Percentiles rank a stretch among this genome's conserved stretches.
Evolutionary conservation across 2,888 invertebrate genomes (phyloP).

Genomic region (Bombyx huttoni): DNA sequence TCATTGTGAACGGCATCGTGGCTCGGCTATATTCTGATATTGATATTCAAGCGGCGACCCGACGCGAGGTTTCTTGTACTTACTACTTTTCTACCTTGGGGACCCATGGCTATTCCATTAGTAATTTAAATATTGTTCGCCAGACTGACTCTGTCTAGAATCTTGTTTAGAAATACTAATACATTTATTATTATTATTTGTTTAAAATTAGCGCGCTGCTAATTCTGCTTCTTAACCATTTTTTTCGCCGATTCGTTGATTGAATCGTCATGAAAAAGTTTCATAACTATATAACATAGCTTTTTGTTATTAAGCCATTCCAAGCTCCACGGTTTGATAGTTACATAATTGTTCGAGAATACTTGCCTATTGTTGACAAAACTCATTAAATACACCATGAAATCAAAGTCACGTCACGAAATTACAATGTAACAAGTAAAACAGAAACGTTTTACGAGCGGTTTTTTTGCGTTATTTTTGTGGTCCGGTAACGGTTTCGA

Average conservation of each 20-base stretch:
- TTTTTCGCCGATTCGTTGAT: neutral
- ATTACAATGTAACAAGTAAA: slow-evolving; percentile 56
- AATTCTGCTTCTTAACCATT: neutral
- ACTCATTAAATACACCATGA: slow-evolving; percentile 44
- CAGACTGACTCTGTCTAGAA: no score
- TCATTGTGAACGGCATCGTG: slow-evolving; percentile 52
- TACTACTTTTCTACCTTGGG: slow-evolving; percentile 37
- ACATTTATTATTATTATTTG: neutral
- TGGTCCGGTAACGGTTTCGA: slow-evolving; percentile 53
- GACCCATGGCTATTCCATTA: slow-evolving; percentile 39
- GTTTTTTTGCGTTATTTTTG: slow-evolving; percentile 55
- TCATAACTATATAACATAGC: slow-evolving; percentile 8
- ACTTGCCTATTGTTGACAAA: slow-evolving; percentile 32
- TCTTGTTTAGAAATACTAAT: neutral
- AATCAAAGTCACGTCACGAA: slow-evolving; percentile 54
- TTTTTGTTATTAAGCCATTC: slow-evolving; percentile 6
- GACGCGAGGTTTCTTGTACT: slow-evolving; percentile 48
- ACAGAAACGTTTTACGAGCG: slow-evolving; percentile 52
- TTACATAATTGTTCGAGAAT: slow-evolving; percentile 42
- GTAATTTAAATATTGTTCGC: neutral
- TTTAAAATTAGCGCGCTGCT: neutral
- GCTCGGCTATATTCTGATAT: slow-evolving; percentile 55
- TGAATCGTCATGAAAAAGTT: slow-evolving; percentile 5
- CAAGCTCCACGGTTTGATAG: slow-evolving; percentile 35
- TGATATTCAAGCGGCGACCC: slow-evolving; percentile 61